Base-by-base conservation (phyloP, 2,888 invertebrate species). In the Acleris emargana region DNA sequence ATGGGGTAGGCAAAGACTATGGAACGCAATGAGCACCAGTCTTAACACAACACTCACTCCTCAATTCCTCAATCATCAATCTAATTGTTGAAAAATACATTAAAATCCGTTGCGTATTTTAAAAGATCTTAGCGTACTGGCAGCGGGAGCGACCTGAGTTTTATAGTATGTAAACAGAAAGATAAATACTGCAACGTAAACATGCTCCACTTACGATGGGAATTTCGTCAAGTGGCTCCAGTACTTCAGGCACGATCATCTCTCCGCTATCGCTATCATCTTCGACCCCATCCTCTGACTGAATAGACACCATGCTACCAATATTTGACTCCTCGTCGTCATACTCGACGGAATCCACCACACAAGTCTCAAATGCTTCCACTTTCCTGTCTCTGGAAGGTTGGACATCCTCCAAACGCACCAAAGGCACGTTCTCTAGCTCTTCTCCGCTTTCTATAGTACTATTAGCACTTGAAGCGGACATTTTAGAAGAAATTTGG, bases 391-490 rank as follows among this genome's bases (percentile, higher is more conserved):
- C 79, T 67, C 84, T 79, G 1, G 86, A 81, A 5, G 90, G 89
- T 67, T 89, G 89, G 0, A 90, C 84, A 59, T 90, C 91, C 57
- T 85, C 86, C 89, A 90, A 87, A 57, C 88, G 85, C 42, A 90
- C 90, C 22, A 89, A 75, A 20, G 86, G 83, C n/a, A 89, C 83
- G 74, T 85, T 85, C 63, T 86, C 89, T 62, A 89, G 72, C 67
- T 89, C 89, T 67, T 90, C 90, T 67, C 68, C 63, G 53, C 74
- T 80, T 71, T 88, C 89, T 62, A 88, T 74, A 67, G 79, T 6
- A 25, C 25, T 25, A 25, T 25, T 25, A 25, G 25, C 78, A 71
- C 72, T 82, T 58, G 74, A 71, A 58, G 83, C 76, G 67, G 88
- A 85, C 89, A 89, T 89, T 74, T 58, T 69, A 16, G 42, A 54